Evolutionary conservation across 2,888 invertebrate species (phyloP).

Genomic region (Watsonalla binaria): DNA sequence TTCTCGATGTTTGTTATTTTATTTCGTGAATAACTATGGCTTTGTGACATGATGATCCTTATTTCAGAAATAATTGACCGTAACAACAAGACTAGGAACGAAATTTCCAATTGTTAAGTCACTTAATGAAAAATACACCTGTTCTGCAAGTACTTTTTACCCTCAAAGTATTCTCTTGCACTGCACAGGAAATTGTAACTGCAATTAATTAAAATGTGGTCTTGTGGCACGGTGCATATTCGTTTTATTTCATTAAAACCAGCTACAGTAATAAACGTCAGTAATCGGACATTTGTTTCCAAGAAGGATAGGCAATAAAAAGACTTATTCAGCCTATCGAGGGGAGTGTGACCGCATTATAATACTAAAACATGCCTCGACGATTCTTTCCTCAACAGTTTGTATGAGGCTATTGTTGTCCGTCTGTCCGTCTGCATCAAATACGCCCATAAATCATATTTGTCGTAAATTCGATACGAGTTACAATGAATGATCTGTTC

Average conservation of each 20-base stretch:
- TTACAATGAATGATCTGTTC: slow-evolving; percentile 72
- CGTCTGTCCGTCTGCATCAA: slow-evolving; percentile 73
- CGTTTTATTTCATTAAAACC: slow-evolving; percentile 33
- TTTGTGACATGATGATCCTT: too few relatives aligned
- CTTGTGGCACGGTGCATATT: slow-evolving; percentile 14
- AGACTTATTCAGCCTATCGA: slow-evolving; percentile 42
- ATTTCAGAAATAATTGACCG: too few relatives aligned
- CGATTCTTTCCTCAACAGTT: slow-evolving; percentile 48
- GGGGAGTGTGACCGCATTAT: slow-evolving; percentile 66
- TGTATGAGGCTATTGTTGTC: slow-evolving; percentile 68
- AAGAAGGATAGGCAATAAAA: slow-evolving; percentile 57
- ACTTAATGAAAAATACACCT: too few relatives aligned
- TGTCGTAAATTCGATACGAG: slow-evolving; percentile 73
- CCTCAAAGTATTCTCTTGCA: slow-evolving; percentile 6
- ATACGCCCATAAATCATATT: slow-evolving; percentile 74
- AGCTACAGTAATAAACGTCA: slow-evolving; percentile 27
- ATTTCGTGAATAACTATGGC: background rate
- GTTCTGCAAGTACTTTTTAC: too few relatives aligned
- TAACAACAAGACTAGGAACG: too few relatives aligned
- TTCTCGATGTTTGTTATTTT: slow-evolving; percentile 15
- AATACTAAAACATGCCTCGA: slow-evolving; percentile 62
- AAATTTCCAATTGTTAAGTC: too few relatives aligned
- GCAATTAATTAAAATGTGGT: slow-evolving; percentile 18
- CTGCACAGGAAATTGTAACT: slow-evolving; percentile 32
- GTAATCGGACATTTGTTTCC: slow-evolving; percentile 50